A percentile compares a stretch with the other conserved stretches of the same genome.
phyloP scores from a whole-genome alignment of 2,113 vertebrate genomes.

The Macheiramphus alcinus region DNA sequence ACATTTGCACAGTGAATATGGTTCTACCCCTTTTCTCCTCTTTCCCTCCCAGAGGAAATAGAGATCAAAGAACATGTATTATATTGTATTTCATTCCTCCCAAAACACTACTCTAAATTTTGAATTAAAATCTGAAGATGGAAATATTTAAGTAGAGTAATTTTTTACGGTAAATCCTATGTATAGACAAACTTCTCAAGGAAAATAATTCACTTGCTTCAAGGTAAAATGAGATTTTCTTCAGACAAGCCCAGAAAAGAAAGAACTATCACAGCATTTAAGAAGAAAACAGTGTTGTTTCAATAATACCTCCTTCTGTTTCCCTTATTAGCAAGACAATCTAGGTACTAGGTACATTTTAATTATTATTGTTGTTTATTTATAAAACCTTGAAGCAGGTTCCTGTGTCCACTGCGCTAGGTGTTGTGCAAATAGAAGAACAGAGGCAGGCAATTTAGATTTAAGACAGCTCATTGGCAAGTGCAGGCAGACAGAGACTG shows the following conservation, averaged over 20 bases:
- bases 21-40: background rate
- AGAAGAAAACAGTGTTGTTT: background rate
- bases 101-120: background rate
- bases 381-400: background rate
- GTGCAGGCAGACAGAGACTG: background rate
- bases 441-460: background rate
- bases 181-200: constrained; percentile 3
- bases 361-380: background rate
- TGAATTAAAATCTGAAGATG: constrained; percentile 14
- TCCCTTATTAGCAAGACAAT: background rate
- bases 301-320: background rate
- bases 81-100: background rate
- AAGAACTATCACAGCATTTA: constrained; percentile 9
- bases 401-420: background rate
- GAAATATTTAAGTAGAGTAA: background rate
- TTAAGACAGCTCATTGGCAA: background rate
- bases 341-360: background rate
- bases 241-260: constrained; percentile 14
- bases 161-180: background rate
- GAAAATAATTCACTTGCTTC: background rate
- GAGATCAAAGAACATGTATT: background rate
- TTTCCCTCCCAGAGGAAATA: background rate
- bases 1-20: background rate
- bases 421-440: background rate
- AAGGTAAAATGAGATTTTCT: constrained; percentile 33